phyloP scores from a whole-genome alignment of 2,113 vertebrate species.

The Callipepla californica region DNA sequence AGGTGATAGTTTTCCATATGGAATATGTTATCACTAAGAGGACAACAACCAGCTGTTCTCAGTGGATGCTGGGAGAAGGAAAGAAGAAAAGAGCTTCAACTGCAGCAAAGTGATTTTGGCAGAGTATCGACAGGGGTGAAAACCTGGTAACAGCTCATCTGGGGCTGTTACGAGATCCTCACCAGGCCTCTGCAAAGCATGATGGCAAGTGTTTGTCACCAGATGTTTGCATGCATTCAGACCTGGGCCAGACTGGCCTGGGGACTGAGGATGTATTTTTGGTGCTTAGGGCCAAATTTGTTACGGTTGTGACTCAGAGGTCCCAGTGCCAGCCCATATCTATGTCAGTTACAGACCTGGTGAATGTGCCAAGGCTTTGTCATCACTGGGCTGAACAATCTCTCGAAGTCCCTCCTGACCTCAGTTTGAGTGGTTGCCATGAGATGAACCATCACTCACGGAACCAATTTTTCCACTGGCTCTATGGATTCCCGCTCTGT shows the following conservation, averaged over 20 bases:
- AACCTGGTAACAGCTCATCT: neutral
- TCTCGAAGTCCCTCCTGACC: neutral
- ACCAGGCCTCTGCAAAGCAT: neutral
- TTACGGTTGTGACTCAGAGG: neutral
- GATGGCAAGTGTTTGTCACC: neutral
- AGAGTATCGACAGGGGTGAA: rapidly evolving
- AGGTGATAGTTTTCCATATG: neutral
- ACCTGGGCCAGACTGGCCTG: neutral
- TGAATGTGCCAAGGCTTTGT: neutral
- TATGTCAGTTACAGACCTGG: neutral
- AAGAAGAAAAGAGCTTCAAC: neutral
- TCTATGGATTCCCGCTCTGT: neutral
- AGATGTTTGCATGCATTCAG: neutral
- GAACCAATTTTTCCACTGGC: constrained; percentile 29
- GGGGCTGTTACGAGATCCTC: neutral
- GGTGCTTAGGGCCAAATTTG: neutral
- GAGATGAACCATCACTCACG: neutral
- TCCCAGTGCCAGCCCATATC: neutral
- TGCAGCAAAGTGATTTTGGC: neutral
- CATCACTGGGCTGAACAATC: neutral
- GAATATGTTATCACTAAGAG: neutral
- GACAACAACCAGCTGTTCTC: neutral
- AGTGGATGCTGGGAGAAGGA: neutral
- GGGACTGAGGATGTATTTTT: neutral
- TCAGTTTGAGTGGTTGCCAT: constrained; percentile 23